Evolutionary conservation across 2,888 invertebrate genomes (phyloP), one percentile per base, ranked within the genome.

Genomic region (Eledona agricola): DNA sequence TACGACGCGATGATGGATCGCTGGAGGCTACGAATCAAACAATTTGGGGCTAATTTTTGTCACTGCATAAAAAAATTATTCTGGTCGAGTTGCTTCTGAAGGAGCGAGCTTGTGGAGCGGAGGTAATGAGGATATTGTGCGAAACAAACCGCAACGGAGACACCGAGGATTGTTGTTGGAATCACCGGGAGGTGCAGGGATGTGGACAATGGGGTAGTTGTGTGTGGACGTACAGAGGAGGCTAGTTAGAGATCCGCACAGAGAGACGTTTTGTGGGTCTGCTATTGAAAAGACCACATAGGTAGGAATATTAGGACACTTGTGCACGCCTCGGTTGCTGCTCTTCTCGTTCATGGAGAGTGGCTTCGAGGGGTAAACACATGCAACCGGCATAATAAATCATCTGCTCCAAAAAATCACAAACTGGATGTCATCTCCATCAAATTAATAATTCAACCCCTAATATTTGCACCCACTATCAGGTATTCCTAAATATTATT

Each of bases 251-350:
- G 53, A 59, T 56, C 57, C 47, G 58, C 52, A 52, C 51, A 47
- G 56, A 43, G 54, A 60, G 61, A 54, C 57, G 62, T 63, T 63
- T 65, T 64, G 55, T 61, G 55, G 52, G 45, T 60, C 59, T 52
- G 51, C 57, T 53, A 55, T 60, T 65, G 59, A 57, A 62, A 59
- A 57, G 70, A 70, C 72, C 72, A 69, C 72, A 71, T 73, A 71
- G 71, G 71, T 72, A 70, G 66, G 68, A 72, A 69, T 70, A 72
- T 73, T 72, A 65, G 72, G 64, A 60, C 66, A 66, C 73, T 73
- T 57, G 59, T 62, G 62, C 55, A 64, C 67, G 70, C 67, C 59
- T 66, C 64, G 60, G 51, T 67, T 65, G 57, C 51, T 57, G 43
- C 55, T 52, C 40, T 51, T 42, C 22, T 12, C 26, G 22, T 32